These are phyloP conservation scores for Anorthoa munda DNA, from an alignment of 2,888 invertebrate genomes.

Conservation along the genomic window DNA sequence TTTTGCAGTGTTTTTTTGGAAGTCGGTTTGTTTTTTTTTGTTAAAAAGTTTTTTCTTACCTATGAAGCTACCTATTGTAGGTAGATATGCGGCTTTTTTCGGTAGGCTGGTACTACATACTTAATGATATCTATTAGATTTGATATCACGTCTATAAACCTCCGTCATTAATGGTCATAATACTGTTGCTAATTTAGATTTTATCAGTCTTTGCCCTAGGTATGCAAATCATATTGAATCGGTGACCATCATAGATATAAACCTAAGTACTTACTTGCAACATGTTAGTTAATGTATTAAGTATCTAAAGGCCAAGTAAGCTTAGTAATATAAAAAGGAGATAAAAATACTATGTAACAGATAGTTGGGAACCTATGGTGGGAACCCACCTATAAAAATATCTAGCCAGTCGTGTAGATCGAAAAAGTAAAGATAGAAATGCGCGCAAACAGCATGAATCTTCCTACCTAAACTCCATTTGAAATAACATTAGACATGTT, in stretches of 20 bases:
- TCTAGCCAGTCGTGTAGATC: neutral
- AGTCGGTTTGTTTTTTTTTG: no score
- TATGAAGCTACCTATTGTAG: neutral
- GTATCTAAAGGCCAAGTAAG: neutral
- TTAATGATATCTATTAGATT: neutral
- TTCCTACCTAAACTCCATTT: no score
- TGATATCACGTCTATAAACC: neutral
- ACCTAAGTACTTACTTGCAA: neutral
- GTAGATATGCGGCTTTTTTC: neutral
- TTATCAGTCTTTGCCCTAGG: slow-evolving; percentile 11
- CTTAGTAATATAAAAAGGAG: neutral
- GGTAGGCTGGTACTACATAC: neutral
- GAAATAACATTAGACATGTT: no score
- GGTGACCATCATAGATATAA: neutral
- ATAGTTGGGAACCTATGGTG: neutral
- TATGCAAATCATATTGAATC: slow-evolving; percentile 19
- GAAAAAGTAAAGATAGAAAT: neutral
- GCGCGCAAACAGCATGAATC: no score
- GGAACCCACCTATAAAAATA: neutral
- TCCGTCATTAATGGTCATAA: slow-evolving; percentile 18
- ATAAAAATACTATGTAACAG: neutral
- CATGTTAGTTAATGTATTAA: slow-evolving; percentile 1
- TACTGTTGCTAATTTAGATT: slow-evolving; percentile 26
- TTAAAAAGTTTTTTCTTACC: no score
- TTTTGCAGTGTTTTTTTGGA: no score